Evolutionary conservation across 2,797 vertebrate genomes (phyloP).

Genomic region (Carapus acus): DNA sequence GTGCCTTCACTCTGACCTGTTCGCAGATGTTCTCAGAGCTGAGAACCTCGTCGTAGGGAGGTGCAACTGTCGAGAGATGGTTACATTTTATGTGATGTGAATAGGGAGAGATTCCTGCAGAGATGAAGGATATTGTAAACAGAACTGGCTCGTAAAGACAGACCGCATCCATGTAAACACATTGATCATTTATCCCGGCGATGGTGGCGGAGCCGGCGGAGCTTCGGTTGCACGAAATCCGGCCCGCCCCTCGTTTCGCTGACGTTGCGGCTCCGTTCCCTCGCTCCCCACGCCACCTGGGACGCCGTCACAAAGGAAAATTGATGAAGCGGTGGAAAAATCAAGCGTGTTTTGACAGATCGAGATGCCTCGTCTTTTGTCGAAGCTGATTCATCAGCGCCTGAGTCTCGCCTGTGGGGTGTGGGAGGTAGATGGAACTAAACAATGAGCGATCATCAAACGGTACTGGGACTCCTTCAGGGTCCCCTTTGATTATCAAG

Average conservation of each 20-base stretch:
- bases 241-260: no score
- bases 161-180: background rate
- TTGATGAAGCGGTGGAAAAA: slow-evolving; percentile 24
- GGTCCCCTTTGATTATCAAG: slow-evolving; percentile 21
- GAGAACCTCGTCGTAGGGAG: no score
- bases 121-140: no score
- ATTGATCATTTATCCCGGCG: background rate
- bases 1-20: no score
- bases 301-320: slow-evolving; percentile 22
- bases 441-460: slow-evolving; percentile 18
- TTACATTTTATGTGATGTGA: no score
- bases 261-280: no score
- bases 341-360: slow-evolving; percentile 38
- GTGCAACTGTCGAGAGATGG: no score
- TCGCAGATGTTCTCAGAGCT: no score
- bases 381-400: slow-evolving; percentile 23
- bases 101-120: no score
- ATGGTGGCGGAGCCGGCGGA: no score
- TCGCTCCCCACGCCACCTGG: background rate
- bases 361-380: slow-evolving; percentile 21
- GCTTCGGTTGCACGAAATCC: no score
- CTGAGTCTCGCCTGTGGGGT: slow-evolving; percentile 8
- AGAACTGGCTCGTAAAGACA: background rate
- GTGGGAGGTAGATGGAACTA: no score
- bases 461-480: slow-evolving; percentile 30